Evolutionary conservation across 2,797 vertebrate genomes (phyloP).

Genomic region (Agapornis canus): DNA sequence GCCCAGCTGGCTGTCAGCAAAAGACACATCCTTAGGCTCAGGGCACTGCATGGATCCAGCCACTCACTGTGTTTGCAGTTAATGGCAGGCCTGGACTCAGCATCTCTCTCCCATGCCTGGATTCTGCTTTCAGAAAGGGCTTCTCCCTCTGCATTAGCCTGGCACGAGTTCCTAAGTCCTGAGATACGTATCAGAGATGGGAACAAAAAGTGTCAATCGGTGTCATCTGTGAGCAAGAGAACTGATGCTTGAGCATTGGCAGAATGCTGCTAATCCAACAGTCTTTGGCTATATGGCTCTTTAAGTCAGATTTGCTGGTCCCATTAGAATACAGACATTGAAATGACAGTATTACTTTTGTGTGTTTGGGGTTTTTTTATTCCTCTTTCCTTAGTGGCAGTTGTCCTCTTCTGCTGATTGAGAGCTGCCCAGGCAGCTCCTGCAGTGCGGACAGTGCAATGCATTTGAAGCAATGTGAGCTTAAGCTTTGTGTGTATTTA

Average conservation of each 20-base stretch:
- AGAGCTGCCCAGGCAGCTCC: not conserved
- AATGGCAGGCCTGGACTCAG: not conserved
- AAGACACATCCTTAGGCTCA: not conserved
- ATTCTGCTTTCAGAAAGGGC: not conserved
- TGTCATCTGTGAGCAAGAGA: not conserved
- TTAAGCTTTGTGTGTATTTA: not conserved
- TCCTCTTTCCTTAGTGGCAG: not conserved
- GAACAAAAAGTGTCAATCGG: not conserved
- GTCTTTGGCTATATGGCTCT: not conserved
- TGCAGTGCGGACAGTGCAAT: not conserved
- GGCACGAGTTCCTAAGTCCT: fast-evolving
- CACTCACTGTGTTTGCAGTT: fast-evolving
- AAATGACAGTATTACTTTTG: not conserved
- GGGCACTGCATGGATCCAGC: not conserved
- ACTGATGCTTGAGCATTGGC: fast-evolving
- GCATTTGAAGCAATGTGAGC: not conserved
- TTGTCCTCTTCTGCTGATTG: not conserved
- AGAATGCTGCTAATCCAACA: not conserved
- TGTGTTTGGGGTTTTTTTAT: fast-evolving
- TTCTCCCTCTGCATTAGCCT: not conserved
- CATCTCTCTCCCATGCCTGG: not conserved
- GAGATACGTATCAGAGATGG: fast-evolving
- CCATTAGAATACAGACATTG: not conserved
- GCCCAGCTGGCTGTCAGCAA: not conserved
- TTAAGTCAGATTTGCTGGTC: not conserved